These are phyloP conservation scores for Aphis gossypii DNA, from an alignment of 1,140 invertebrate species.

Conservation along the genomic window DNA sequence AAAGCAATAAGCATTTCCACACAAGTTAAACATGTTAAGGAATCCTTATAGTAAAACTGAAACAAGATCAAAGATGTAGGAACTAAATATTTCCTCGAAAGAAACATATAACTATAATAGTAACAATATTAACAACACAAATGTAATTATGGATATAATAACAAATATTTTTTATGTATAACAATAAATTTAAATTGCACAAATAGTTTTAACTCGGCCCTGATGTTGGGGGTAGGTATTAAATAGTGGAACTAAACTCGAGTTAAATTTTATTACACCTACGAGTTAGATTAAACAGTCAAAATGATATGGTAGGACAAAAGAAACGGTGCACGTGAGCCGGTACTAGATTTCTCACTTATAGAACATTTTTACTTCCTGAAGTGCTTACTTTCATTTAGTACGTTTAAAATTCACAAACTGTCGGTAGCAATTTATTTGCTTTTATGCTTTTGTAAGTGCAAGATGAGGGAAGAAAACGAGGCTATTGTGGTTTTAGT, in stretches of 20 bases:
- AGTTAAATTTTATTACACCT: not conserved
- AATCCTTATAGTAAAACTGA: not conserved
- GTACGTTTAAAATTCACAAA: not conserved
- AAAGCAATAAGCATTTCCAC: not conserved
- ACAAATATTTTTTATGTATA: not conserved
- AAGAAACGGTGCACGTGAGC: not conserved
- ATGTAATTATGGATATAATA: not conserved
- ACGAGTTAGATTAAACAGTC: not conserved
- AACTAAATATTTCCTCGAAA: not conserved
- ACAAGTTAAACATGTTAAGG: not conserved
- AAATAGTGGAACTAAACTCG: not conserved
- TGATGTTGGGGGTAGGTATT: not conserved
- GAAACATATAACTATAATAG: not conserved
- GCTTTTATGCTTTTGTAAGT: not conserved
- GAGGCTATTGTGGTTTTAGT: conserved; percentile 18
- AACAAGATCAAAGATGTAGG: not conserved
- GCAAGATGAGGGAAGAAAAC: not conserved
- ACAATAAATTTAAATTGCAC: not conserved
- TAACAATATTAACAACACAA: not conserved
- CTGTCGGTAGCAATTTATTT: conserved; percentile 42
- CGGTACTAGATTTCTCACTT: conserved; percentile 11
- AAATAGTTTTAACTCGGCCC: not conserved
- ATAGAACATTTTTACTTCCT: not conserved
- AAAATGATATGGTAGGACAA: not conserved
- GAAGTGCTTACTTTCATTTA: conserved; percentile 4